These are phyloP conservation scores for Isotomurus palustris DNA, from an alignment of 2,888 invertebrate genomes.

Conservation along the genomic window DNA sequence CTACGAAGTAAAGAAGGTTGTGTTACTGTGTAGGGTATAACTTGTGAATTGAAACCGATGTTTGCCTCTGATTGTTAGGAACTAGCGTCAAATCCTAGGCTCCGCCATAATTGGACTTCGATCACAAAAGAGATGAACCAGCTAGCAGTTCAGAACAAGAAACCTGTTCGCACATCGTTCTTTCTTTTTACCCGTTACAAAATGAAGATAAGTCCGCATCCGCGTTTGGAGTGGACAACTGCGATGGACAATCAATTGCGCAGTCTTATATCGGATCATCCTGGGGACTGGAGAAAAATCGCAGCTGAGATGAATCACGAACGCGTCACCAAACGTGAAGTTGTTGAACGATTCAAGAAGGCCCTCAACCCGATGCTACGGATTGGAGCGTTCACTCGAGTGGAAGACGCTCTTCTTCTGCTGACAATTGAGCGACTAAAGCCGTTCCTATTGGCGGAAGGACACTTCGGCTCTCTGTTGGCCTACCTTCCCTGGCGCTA, in stretches of 20 bases:
- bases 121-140: constrained; percentile 20
- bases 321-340: constrained; percentile 31
- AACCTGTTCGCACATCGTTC: constrained; percentile 22
- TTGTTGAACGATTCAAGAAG: constrained; percentile 42
- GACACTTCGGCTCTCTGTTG: constrained; percentile 38
- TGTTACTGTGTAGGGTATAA: no score
- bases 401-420: constrained; percentile 41
- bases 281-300: constrained; percentile 36
- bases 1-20: not conserved
- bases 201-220: constrained; percentile 17
- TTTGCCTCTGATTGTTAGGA: no score
- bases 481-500: constrained; percentile 43
- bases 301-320: constrained; percentile 22
- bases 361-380: constrained; percentile 33
- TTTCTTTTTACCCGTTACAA: constrained; percentile 34
- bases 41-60: no score
- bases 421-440: constrained; percentile 38
- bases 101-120: constrained; percentile 19
- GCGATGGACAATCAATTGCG: constrained; percentile 20
- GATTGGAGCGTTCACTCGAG: constrained; percentile 38
- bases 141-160: not conserved
- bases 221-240: constrained; percentile 28
- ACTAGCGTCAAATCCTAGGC: no score
- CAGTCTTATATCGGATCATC: constrained; percentile 13
- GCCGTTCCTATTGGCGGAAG: constrained; percentile 33